A percentile compares a stretch with the other conserved stretches of the same genome.
Evolutionary conservation across 1,140 invertebrate species (phyloP).

Genomic region (Babylonia areolata): DNA sequence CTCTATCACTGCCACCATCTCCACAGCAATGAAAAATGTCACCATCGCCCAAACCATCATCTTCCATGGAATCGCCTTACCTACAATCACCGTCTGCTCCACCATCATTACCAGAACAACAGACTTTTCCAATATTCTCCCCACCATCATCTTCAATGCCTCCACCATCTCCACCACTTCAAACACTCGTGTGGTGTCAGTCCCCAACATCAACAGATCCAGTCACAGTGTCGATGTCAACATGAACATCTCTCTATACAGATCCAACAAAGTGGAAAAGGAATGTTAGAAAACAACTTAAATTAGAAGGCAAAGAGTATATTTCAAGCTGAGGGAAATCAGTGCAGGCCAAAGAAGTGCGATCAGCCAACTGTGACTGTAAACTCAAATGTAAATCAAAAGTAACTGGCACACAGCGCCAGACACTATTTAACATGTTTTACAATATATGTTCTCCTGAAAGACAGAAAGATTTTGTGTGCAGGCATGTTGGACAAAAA

Average conservation of each 20-base stretch:
- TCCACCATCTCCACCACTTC: neutral
- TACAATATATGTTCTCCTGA: conserved; percentile 14
- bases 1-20: neutral
- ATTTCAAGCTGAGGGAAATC: conserved; percentile 26
- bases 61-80: neutral
- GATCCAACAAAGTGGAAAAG: conserved; percentile 31
- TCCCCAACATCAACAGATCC: neutral
- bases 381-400: conserved; percentile 42
- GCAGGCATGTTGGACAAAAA: conserved; percentile 31
- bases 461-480: conserved; percentile 36
- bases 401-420: conserved; percentile 40
- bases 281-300: conserved; percentile 29
- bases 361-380: conserved; percentile 31
- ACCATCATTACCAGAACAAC: neutral
- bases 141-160: conserved; percentile 9
- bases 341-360: conserved; percentile 5
- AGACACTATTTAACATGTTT: conserved; percentile 17
- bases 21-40: neutral
- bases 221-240: neutral
- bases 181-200: neutral
- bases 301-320: conserved; percentile 27
- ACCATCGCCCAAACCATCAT: neutral
- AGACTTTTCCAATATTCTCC: neutral
- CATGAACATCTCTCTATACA: neutral
- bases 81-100: neutral